Percentiles rank a stretch among this genome's conserved stretches.
These are phyloP conservation scores for Trachops cirrhosus DNA, from an alignment of 2,797 vertebrate species.

Conservation along the genomic window DNA sequence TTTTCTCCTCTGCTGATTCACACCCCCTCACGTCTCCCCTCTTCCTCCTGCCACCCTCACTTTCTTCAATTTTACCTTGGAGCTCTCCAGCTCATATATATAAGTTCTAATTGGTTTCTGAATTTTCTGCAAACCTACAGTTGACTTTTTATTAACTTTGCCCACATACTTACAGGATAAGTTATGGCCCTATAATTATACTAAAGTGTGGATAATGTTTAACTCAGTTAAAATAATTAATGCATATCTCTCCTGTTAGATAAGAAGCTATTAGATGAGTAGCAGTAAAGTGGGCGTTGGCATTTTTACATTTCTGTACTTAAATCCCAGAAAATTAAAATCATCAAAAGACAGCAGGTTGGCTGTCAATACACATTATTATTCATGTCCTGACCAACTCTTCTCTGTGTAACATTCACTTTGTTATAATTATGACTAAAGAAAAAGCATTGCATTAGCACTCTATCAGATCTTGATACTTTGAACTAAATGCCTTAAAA, in stretches of 20 bases:
- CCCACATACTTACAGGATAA: slow-evolving; percentile 13
- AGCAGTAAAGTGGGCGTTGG: slow-evolving; percentile 57
- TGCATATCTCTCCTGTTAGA: slow-evolving; percentile 46
- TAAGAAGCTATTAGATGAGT: slow-evolving; percentile 54
- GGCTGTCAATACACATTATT: slow-evolving; percentile 49
- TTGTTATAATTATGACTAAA: slow-evolving; percentile 54
- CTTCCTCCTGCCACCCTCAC: neutral
- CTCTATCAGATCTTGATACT: slow-evolving; percentile 29
- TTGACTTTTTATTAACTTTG: slow-evolving; percentile 59
- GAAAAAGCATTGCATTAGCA: slow-evolving; percentile 28
- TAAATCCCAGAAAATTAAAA: slow-evolving; percentile 48
- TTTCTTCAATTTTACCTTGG: neutral
- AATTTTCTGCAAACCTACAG: neutral
- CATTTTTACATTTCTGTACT: slow-evolving; percentile 31
- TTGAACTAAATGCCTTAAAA: slow-evolving; percentile 58
- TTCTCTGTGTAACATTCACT: slow-evolving; percentile 48
- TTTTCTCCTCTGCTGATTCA: neutral
- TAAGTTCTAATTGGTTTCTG: slow-evolving; percentile 22
- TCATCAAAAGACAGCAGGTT: slow-evolving; percentile 29
- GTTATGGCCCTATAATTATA: slow-evolving; percentile 47
- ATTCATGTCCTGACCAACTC: slow-evolving; percentile 30
- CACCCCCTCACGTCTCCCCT: neutral
- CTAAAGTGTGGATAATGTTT: slow-evolving; percentile 44
- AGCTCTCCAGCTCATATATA: neutral
- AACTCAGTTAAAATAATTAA: slow-evolving; percentile 60